Percentiles rank a stretch among this genome's conserved stretches.
Conservation (phyloP, 2,888 invertebrate species). For the Thecocarcelia acutangulata region DNA sequence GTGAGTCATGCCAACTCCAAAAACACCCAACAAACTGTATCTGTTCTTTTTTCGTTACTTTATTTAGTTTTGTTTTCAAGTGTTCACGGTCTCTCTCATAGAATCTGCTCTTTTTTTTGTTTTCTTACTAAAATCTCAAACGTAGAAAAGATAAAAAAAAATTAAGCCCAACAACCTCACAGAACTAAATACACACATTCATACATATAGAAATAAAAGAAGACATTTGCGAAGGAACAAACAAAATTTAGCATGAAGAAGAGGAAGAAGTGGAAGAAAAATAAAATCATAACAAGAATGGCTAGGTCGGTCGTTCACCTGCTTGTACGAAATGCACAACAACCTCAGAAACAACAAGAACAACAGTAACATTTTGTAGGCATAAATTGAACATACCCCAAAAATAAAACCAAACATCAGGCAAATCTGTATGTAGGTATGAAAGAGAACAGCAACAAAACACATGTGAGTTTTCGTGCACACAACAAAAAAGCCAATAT, state of each 20-base stretch:
- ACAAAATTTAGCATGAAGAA: conserved; percentile 44
- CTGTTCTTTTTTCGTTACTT: background rate
- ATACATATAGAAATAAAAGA: conserved; percentile 8
- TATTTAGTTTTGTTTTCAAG: background rate
- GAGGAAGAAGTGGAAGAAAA: conserved; percentile 20
- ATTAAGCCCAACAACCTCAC: background rate
- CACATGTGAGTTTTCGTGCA: conserved; percentile 44
- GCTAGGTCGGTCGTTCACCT: conserved; percentile 82
- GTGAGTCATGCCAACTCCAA: conserved; percentile 8
- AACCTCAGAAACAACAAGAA: conserved; percentile 57
- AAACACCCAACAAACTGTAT: conserved; percentile 10
- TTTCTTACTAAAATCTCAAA: conserved; percentile 1
- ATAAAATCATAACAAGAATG: conserved; percentile 73
- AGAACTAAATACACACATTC: background rate
- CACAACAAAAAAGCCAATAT: conserved; percentile 14
- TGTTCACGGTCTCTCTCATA: conserved; percentile 25
- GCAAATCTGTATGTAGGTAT: conserved; percentile 29
- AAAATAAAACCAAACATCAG: conserved; percentile 50
- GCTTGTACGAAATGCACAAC: conserved; percentile 63
- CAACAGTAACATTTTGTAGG: conserved; percentile 29
- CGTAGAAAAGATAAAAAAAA: background rate
- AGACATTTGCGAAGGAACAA: conserved; percentile 43
- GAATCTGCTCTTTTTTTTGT: conserved; percentile 36
- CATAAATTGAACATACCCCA: conserved; percentile 65
- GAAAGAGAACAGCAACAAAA: conserved; percentile 42